Percentiles rank a stretch among this genome's conserved stretches.
Conservation (phyloP, 2,888 invertebrate genomes). For the Himalopsyche kuldschensis region DNA sequence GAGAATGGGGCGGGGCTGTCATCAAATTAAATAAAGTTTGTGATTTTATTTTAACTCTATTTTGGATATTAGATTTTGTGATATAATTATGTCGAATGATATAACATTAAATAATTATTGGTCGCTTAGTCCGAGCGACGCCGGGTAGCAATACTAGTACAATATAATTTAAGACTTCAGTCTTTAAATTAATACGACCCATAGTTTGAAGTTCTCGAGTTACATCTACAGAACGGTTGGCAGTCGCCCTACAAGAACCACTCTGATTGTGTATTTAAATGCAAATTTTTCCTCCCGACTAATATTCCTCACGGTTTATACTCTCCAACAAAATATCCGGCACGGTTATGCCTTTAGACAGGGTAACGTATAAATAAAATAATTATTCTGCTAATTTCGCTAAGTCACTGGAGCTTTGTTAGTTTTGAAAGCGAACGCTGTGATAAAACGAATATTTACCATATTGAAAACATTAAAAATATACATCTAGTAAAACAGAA, state of each 20-base stretch:
- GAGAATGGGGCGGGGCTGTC: too few relatives aligned
- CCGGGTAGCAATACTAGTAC: too few relatives aligned
- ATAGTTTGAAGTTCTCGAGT: neutral
- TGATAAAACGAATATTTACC: too few relatives aligned
- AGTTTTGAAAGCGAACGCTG: neutral
- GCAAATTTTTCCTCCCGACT: slow-evolving; percentile 28
- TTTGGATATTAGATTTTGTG: too few relatives aligned
- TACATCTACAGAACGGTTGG: neutral
- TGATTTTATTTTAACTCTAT: too few relatives aligned
- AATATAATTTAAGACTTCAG: too few relatives aligned
- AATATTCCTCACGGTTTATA: slow-evolving; percentile 18
- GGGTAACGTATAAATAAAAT: neutral
- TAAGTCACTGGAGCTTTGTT: neutral
- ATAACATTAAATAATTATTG: too few relatives aligned
- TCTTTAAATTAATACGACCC: neutral
- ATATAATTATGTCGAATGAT: too few relatives aligned
- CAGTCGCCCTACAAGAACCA: neutral
- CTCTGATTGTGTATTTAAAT: slow-evolving; percentile 36
- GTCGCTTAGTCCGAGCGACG: too few relatives aligned
- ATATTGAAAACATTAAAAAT: too few relatives aligned
- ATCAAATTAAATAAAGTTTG: too few relatives aligned
- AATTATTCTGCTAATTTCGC: neutral
- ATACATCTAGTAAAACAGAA: too few relatives aligned
- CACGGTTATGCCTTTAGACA: neutral
- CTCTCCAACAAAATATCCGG: neutral